Conservation (phyloP, 37 sponge, comb jelly and placozoan genomes). For the Agelas oroides region DNA sequence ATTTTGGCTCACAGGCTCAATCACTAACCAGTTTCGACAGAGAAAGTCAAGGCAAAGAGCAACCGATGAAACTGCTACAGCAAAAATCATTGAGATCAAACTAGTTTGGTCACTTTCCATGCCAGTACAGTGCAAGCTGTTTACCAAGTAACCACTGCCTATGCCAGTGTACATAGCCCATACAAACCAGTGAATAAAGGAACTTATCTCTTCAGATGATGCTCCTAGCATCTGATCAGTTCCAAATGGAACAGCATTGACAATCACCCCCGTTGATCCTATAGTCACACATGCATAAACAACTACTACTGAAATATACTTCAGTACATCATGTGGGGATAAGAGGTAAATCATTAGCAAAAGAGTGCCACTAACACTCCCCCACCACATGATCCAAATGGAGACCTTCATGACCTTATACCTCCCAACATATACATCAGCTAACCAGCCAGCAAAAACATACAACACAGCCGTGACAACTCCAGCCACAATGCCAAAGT, state of each 20-base stretch:
- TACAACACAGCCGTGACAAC: neutral
- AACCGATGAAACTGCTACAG: neutral
- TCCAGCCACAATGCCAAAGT: neutral
- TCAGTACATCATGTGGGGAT: too few species aligned
- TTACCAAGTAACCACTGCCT: too few species aligned
- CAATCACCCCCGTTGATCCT: neutral
- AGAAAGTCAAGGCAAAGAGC: neutral
- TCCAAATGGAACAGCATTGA: slow-evolving; percentile 4
- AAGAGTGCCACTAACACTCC: neutral
- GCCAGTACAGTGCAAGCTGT: too few species aligned
- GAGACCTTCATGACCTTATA: slow-evolving; percentile 17
- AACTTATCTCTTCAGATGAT: neutral
- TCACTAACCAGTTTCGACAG: neutral
- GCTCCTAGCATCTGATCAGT: neutral
- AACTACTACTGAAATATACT: neutral
- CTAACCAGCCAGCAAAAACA: slow-evolving; percentile 47
- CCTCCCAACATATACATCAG: slow-evolving; percentile 16
- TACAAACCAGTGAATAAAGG: slow-evolving; percentile 10
- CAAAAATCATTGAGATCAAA: too few species aligned
- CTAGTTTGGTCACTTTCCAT: too few species aligned
- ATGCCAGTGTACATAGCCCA: neutral
- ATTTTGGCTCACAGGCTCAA: slow-evolving; percentile 2
- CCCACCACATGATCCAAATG: slow-evolving; percentile 20
- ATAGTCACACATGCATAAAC: neutral
- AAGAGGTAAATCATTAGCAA: too few species aligned